These are phyloP conservation scores for Phrynocephalus forsythii DNA, from an alignment of 2,797 vertebrate genomes.

Conservation along the genomic window DNA sequence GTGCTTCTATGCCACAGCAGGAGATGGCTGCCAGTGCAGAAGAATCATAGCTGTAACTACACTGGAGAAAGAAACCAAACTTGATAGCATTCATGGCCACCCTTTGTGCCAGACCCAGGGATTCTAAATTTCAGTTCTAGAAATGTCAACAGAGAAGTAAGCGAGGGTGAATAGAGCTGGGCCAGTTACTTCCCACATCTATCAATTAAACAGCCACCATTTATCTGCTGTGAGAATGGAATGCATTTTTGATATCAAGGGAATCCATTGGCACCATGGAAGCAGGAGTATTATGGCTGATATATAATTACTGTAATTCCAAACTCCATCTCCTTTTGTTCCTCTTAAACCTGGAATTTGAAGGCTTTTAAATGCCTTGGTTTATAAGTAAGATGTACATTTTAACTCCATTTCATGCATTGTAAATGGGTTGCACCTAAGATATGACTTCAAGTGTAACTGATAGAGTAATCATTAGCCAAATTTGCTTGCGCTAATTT, in stretches of 20 bases:
- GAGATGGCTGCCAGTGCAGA: not conserved
- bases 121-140: not conserved
- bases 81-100: not conserved
- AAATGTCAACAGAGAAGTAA: not conserved
- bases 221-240: not conserved
- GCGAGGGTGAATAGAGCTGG: not conserved
- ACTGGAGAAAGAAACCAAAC: not conserved
- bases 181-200: not conserved
- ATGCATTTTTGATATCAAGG: slow-evolving; percentile 4
- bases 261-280: not conserved
- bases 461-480: not conserved
- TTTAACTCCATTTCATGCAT: slow-evolving; percentile 7
- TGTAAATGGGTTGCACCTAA: not conserved
- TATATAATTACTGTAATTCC: not conserved
- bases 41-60: not conserved
- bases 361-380: not conserved
- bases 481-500: not conserved
- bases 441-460: not conserved
- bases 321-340: not conserved
- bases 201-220: not conserved
- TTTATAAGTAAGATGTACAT: not conserved
- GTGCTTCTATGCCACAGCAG: not conserved
- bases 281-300: not conserved
- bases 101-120: not conserved
- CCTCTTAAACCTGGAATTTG: not conserved